Conservation (phyloP, 1,140 invertebrate species). For the Leptinotarsa undecemlineata region DNA sequence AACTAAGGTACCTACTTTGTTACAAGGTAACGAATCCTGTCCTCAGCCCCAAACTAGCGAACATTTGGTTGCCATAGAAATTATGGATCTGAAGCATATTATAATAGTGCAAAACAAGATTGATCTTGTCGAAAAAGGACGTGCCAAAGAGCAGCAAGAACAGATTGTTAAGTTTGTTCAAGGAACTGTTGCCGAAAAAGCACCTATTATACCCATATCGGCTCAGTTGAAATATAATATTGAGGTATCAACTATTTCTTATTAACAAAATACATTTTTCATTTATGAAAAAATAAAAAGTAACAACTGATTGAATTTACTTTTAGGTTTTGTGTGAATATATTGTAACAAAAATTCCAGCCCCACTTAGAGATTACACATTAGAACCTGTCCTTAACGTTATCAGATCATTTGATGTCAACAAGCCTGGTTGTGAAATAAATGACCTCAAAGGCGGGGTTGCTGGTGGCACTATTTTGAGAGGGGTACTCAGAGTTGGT, state of each 20-base stretch:
- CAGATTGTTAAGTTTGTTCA: conserved; percentile 98
- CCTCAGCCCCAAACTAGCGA: conserved; percentile 99
- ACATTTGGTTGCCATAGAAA: conserved; percentile 99
- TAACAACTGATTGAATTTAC: background rate
- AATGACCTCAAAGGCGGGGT: conserved; percentile 98
- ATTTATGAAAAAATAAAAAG: background rate
- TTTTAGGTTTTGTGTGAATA: conserved; percentile 89
- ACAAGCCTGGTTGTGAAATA: conserved; percentile 99
- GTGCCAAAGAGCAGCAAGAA: conserved; percentile 97
- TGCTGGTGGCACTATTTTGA: conserved; percentile 95
- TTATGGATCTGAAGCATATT: conserved; percentile 99
- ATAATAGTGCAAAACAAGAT: conserved; percentile 99
- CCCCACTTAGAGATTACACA: conserved; percentile 92
- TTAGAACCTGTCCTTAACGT: conserved; percentile 97
- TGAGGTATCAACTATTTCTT: conserved; percentile 65
- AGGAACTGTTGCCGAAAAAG: conserved; percentile 98
- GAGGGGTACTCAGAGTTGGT: conserved; percentile 89
- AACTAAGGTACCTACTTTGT: background rate
- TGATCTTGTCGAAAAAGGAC: conserved; percentile 97
- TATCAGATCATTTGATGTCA: conserved; percentile 99
- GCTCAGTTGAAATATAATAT: conserved; percentile 99
- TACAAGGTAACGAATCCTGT: conserved; percentile 91
- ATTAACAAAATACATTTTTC: background rate
- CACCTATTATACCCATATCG: conserved; percentile 98
- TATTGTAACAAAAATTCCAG: conserved; percentile 96